Evolutionary conservation across 2,888 invertebrate species (phyloP).

Genomic region (Aspidapion aeneum): DNA sequence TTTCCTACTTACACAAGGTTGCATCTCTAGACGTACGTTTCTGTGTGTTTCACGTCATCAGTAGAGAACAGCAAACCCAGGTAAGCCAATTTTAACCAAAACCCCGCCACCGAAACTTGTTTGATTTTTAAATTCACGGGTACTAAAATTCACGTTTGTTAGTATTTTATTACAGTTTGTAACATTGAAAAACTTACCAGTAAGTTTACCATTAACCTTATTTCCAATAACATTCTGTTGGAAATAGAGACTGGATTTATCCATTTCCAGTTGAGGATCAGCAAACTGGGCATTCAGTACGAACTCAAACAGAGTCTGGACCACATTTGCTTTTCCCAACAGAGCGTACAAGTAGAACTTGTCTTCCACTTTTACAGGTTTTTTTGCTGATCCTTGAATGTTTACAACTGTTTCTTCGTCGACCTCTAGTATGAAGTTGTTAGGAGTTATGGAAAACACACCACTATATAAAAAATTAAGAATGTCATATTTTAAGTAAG

Average conservation of each 20-base stretch:
- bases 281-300: conserved; percentile 55
- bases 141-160: too few species aligned
- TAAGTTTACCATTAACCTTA: conserved; percentile 5
- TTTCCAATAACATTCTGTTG: conserved; percentile 47
- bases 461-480: conserved; percentile 37
- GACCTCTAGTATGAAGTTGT: conserved; percentile 48
- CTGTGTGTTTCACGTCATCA: too few species aligned
- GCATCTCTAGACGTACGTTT: too few species aligned
- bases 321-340: conserved; percentile 53
- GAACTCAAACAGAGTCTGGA: conserved; percentile 52
- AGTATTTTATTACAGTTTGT: too few species aligned
- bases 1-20: too few species aligned
- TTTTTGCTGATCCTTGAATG: conserved; percentile 31
- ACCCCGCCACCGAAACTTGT: too few species aligned
- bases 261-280: conserved; percentile 55
- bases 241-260: conserved; percentile 51
- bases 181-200: conserved; percentile 13
- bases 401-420: conserved; percentile 43
- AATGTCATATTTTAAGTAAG: too few species aligned
- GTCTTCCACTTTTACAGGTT: conserved; percentile 50
- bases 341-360: conserved; percentile 57
- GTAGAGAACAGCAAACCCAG: too few species aligned
- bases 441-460: conserved; percentile 51
- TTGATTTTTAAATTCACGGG: too few species aligned
- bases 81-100: too few species aligned